These are phyloP conservation scores for Drosophila neutralis DNA, from an alignment of 2,888 invertebrate species.

Conservation along the genomic window DNA sequence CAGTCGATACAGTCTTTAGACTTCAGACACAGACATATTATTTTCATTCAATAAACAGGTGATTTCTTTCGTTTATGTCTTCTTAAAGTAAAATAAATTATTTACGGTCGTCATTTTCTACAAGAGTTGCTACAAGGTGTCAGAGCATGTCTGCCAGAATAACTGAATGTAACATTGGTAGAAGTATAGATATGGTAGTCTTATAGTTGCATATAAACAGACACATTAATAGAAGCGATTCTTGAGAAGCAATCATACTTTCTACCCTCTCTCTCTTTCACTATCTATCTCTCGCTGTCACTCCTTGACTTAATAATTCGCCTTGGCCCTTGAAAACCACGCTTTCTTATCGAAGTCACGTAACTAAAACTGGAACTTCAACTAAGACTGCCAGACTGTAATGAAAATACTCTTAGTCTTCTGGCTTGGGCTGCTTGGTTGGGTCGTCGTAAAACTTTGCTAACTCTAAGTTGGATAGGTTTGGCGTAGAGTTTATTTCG, in stretches of 20 bases:
- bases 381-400: conserved; percentile 35
- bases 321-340: not conserved
- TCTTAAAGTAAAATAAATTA: not conserved
- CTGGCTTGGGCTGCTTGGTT: conserved; percentile 12
- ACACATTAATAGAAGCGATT: not conserved
- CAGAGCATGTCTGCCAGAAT: not conserved
- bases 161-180: no score
- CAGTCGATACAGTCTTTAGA: not conserved
- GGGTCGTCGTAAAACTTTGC: conserved; percentile 53
- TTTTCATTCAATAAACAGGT: not conserved
- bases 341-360: conserved; percentile 48
- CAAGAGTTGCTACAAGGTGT: not conserved
- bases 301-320: conserved; percentile 5
- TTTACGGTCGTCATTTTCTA: not conserved
- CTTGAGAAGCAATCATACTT: not conserved
- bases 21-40: not conserved
- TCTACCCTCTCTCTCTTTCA: not conserved
- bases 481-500: conserved; percentile 20
- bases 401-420: conserved; percentile 45
- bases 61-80: not conserved
- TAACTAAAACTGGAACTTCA: conserved; percentile 51
- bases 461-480: conserved; percentile 36
- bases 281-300: not conserved
- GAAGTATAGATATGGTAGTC: no score
- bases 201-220: no score